Conservation (phyloP, 2,113 vertebrate species). For the Muntiacus muntjak region DNA sequence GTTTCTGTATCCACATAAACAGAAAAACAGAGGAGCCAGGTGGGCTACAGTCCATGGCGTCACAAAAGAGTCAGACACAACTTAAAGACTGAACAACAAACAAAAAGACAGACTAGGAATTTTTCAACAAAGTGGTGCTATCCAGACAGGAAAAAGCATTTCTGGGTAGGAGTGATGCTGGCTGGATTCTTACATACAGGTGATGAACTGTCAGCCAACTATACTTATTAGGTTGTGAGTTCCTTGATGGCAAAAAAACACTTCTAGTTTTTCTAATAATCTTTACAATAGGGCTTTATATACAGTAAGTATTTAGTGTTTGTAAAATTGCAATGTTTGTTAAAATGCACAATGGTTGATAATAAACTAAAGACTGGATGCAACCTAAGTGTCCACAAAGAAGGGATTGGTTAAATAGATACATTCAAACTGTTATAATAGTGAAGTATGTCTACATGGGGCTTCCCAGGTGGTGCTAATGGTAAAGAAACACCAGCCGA, state of each 20-base stretch:
- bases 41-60: fast-evolving
- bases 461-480: background rate
- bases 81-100: background rate
- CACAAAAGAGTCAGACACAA: background rate
- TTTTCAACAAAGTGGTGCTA: background rate
- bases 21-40: background rate
- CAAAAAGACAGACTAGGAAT: background rate
- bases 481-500: background rate
- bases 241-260: background rate
- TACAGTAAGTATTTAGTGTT: background rate
- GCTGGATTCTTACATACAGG: background rate
- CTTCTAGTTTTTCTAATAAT: background rate
- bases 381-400: background rate
- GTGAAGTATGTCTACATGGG: background rate
- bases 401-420: background rate
- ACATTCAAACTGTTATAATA: background rate
- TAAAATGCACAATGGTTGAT: background rate
- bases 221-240: background rate
- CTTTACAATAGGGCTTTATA: background rate
- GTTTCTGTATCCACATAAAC: background rate
- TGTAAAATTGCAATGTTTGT: background rate
- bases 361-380: background rate
- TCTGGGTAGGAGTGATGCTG: background rate
- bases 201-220: background rate
- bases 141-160: background rate